A percentile compares a stretch with the other conserved stretches of the same genome.
These are phyloP conservation scores for Drosophila carrolli DNA, from an alignment of 1,140 invertebrate species.

Conservation along the genomic window DNA sequence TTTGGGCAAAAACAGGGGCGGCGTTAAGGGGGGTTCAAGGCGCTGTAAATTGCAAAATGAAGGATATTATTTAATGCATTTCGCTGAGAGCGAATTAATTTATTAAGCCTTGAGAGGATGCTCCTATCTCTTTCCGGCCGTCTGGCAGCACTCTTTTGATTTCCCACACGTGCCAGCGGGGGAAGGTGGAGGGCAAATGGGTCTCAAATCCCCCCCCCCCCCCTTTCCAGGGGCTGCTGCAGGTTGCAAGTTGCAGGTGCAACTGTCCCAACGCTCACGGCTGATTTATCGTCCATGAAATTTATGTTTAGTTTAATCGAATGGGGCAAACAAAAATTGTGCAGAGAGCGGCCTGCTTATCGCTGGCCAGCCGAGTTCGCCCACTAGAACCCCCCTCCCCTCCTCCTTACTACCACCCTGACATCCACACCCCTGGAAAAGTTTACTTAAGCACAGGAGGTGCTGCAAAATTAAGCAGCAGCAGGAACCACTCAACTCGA, in stretches of 20 bases:
- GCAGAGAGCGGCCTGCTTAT: conserved; percentile 55
- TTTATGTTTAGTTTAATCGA: conserved; percentile 80
- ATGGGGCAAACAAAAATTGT: conserved; percentile 67
- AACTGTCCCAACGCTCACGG: conserved; percentile 61
- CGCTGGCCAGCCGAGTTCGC: conserved; percentile 34
- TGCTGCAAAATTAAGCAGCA: conserved; percentile 62
- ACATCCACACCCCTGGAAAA: conserved; percentile 19
- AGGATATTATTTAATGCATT: conserved; percentile 31
- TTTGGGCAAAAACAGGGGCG: neutral
- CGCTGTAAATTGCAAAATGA: neutral
- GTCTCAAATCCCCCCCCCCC: no score
- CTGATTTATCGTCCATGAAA: conserved; percentile 77
- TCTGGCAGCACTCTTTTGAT: conserved; percentile 44
- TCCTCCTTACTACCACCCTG: neutral
- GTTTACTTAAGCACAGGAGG: conserved; percentile 61
- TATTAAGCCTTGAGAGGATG: conserved; percentile 21
- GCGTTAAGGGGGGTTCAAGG: no score
- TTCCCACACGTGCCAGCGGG: conserved; percentile 48
- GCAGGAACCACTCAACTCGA: conserved; percentile 54
- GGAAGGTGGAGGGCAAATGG: no score
- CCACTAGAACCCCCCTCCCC: neutral
- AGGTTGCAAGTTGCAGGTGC: conserved; percentile 49
- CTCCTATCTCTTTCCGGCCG: no score
- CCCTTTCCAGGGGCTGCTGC: neutral
- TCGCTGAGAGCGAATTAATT: conserved; percentile 29